Base-by-base conservation (phyloP, 2,888 invertebrate species). In the Meiosimyza platycephala region DNA sequence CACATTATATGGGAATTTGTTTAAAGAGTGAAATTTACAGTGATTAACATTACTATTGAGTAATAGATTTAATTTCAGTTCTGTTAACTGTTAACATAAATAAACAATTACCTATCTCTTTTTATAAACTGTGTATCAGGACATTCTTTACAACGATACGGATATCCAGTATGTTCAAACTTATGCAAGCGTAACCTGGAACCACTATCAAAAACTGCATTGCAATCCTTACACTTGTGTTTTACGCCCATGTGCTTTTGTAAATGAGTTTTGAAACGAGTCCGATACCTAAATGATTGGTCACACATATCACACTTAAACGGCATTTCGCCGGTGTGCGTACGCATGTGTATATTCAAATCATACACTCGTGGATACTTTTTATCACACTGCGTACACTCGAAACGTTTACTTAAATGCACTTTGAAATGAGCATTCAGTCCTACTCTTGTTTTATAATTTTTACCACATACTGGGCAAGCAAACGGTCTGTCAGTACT, bases 251-350 rank as follows among this genome's bases (percentile, higher is more conserved):
- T 55, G 51, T 76, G 76, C 22, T 65, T 75, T 48, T 75, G 75
- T 55, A 76, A 28, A 63, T 76, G 76, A 65, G 73, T 74, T 0
- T 75, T 76, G 0, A 76, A 73, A 18, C 75, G 62, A 1, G 72
- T 73, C 57, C 72, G 75, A 11, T 75, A 75, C 11, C 73, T 60
- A 70, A 68, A 76, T 3, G 72, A 51, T 16, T 76, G 70, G 13
- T 74, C 76, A 11, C 76, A 76, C 0, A 76, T n/a, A 71, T 76
- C 60, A 22, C 76, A 76, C 33, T 70, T 60, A 57, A 75, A 76
- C 1, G 76, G 76, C 48, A 73, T 55, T 54, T 76, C 76, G 0
- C 64, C 70, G 3, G 57, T 71, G 54, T 76, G 76, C 6, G 73
- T 48, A 57, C 70, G 73, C 7, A 70, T 28, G 28, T 76, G 76